Conservation (phyloP, 64 coral and sea anemone species). For the Montipora sp. region DNA sequence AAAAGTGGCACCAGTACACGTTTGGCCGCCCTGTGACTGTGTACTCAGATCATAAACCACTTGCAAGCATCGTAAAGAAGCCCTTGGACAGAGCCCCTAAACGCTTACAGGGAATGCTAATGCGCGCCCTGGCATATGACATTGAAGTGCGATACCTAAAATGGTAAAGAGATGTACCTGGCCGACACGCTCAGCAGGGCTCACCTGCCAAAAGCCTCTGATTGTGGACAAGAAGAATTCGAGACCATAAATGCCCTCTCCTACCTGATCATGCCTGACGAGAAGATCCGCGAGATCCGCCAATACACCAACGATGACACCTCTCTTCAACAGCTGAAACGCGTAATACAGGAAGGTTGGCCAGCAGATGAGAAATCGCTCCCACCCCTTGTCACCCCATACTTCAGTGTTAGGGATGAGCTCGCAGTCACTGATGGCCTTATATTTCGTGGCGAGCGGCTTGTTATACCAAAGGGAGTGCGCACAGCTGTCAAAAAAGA, state of each 20-base stretch:
- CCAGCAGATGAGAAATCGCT: not conserved
- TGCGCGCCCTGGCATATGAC: not conserved
- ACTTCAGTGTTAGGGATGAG: not conserved
- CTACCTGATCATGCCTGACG: not conserved
- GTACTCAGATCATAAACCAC: not conserved
- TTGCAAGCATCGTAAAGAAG: not conserved
- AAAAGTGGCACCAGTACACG: conserved; percentile 31
- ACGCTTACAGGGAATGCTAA: not conserved
- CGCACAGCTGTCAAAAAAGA: not conserved
- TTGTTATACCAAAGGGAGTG: not conserved
- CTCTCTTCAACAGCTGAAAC: no score
- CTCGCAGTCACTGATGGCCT: not conserved
- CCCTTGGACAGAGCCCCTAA: not conserved
- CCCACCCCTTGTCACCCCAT: not conserved
- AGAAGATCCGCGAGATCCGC: not conserved
- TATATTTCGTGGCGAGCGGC: not conserved
- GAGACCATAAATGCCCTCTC: not conserved
- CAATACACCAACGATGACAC: not conserved
- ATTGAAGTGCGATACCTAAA: not conserved
- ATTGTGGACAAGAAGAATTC: not conserved
- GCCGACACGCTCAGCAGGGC: not conserved
- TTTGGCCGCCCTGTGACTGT: not conserved
- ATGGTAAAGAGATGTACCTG: not conserved
- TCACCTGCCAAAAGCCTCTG: not conserved
- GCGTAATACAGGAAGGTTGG: not conserved